Evolutionary conservation across 2,113 vertebrate genomes (phyloP).

Genomic region (Patagioenas fasciata): DNA sequence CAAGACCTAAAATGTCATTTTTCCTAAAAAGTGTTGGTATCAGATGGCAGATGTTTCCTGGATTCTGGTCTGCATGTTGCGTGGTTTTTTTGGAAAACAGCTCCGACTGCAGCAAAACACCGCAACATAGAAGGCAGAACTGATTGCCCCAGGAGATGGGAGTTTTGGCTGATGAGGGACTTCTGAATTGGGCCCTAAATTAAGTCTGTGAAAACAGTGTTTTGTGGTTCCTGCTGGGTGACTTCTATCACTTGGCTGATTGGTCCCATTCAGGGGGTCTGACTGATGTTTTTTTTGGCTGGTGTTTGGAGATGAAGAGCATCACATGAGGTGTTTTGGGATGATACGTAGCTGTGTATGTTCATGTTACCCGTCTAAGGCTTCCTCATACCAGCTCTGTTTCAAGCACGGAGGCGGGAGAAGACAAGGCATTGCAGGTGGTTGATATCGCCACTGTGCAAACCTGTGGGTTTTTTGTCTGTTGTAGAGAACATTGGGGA

Average conservation of each 20-base stretch:
- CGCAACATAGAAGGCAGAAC: background rate
- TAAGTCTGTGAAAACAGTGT: background rate
- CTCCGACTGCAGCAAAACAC: background rate
- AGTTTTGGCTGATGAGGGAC: background rate
- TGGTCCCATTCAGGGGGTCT: background rate
- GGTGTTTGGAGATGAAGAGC: background rate
- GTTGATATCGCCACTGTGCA: background rate
- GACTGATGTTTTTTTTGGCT: background rate
- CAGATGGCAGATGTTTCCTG: conserved; percentile 26
- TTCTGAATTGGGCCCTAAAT: background rate
- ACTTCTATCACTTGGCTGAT: background rate
- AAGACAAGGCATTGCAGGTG: background rate
- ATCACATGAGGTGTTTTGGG: background rate
- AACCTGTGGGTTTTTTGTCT: background rate
- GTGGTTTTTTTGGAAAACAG: rapidly evolving
- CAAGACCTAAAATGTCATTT: conserved; percentile 29
- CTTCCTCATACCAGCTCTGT: rapidly evolving
- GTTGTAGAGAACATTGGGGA: background rate
- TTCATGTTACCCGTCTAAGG: background rate
- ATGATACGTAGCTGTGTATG: background rate
- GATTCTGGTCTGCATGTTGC: background rate
- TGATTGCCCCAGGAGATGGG: background rate
- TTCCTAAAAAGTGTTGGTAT: conserved; percentile 2
- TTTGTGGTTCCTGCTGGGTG: background rate
- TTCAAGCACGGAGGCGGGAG: background rate